Evolutionary conservation across 2,888 invertebrate genomes (phyloP), one percentile per base, ranked within the genome.

Genomic region (Molanna angustata): DNA sequence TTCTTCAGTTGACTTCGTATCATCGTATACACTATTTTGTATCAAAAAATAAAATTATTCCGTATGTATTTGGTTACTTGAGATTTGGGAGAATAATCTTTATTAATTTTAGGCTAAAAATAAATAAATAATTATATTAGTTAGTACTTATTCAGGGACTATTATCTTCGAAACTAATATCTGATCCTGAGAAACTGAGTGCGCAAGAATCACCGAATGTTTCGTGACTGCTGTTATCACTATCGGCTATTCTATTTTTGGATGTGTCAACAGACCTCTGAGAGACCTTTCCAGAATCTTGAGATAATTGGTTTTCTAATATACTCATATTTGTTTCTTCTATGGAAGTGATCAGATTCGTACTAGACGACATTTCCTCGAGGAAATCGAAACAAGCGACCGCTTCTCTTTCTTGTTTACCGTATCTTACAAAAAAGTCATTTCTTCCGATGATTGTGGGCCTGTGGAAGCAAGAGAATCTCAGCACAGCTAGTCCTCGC

Each of bases 341-440:
- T 9, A 51, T 35, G 16, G 58, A 53, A 11, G 56, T 35, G 2
- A 46, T 21, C 7, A 45, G 21, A 47, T 52, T 52, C 16, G 35
- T 21, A 45, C 43, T 51, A 27, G 53, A 70, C 68, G 76, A 72
- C 63, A 86, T 71, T 64, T 85, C 84, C 70, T 88, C 85, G 63
- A 89, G 80, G 76, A 89, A 89, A 74, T 88, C 88, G 74, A 89
- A 89, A 63, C 82, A 83, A 58, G 88, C 85, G 62, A 89, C 85
- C 58, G 88, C 88, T 66, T 86, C 88, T 58, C 80, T 79, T 67
- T 89, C 88, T 65, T 85, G 82, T 63, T 86, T 85, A 42, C 88
- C 88, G 75, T 82, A 89, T 62, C 88, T 81, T 57, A 85, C 83
- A 79, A 82, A 89, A 76, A 89, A 86, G 65, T 86, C 87, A 60